These are phyloP conservation scores for Microchrysa polita DNA, from an alignment of 2,888 invertebrate genomes.

Conservation along the genomic window DNA sequence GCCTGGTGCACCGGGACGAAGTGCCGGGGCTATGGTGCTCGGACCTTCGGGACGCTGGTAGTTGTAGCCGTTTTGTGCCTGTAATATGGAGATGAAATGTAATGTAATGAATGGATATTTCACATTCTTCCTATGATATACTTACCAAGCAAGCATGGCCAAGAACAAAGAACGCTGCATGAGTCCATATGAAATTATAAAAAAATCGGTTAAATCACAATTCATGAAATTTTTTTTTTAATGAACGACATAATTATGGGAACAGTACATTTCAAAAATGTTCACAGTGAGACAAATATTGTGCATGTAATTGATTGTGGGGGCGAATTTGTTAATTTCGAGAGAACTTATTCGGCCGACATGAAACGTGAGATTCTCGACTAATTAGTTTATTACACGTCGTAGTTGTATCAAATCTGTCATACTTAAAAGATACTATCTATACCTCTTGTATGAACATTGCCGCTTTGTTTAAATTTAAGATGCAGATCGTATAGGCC, in stretches of 20 bases:
- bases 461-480: conserved; percentile 3
- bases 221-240: not conserved
- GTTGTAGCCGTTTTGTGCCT: conserved; percentile 79
- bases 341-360: not conserved
- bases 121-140: conserved; percentile 23
- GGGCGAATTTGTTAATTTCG: conserved; percentile 1
- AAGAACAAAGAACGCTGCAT: conserved; percentile 55
- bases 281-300: too few relatives aligned
- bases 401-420: conserved; percentile 7
- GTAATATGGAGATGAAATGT: not conserved
- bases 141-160: conserved; percentile 56
- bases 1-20: conserved; percentile 54
- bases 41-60: conserved; percentile 75
- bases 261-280: not conserved
- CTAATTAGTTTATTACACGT: conserved; percentile 27
- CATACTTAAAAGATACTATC: not conserved
- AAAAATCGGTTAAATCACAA: not conserved
- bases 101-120: too few relatives aligned
- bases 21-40: conserved; percentile 52
- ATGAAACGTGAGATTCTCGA: conserved; percentile 15
- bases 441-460: conserved; percentile 1
- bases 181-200: conserved; percentile 28
- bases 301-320: not conserved
- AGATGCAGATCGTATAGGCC: not conserved
- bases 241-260: conserved; percentile 22